Evolutionary conservation across 2,797 vertebrate species (phyloP), one percentile per base, ranked within the genome.

Genomic region (Trichosurus vulpecula): DNA sequence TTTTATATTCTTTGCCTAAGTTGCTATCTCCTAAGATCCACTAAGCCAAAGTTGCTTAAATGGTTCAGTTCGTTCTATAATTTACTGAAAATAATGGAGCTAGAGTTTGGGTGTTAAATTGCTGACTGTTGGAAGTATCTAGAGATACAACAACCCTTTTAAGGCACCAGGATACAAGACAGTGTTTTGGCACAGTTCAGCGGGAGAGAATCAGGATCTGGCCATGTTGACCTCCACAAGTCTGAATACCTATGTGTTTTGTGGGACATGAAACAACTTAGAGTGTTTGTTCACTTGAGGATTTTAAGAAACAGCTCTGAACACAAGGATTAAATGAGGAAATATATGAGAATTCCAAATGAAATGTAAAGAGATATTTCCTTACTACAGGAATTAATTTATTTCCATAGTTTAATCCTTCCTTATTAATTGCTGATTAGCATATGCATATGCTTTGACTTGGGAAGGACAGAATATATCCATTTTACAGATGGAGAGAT

Each of bases 41-140:
- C 92, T 87, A 95, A 74, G 13, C 89, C 52, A 22, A 41, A 31
- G 6, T 90, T 96, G 56, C 95, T 95, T 51, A 56, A 90, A 95
- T 81, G 30, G n/a, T 92, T 74, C 2, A 56, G 41, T 58, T 12
- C 41, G 4, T 47, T 51, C 55, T 87, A 61, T 53, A 66, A 52
- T 74, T 92, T 52, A 2, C 22, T 52, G 35, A 92, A 61, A 92
- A 52, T 53, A 53, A 74, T n/a, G 56, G 41, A 87, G 74, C 41
- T 51, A 61, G 56, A 90, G 27, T 22, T 90, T 54, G 53, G n/a
- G 61, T 12, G 9, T 31, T 3, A 53, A 56, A 41, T 41, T 12
- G 35, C 47, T 0, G 2, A 9, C 51, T 56, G 58, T 35, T 47
- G 56, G 74, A 57, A 54, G 25, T 16, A 66, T 54, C 41, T 6